Conservation (phyloP, 1,140 invertebrate genomes). For the Pogonus chalceus region DNA sequence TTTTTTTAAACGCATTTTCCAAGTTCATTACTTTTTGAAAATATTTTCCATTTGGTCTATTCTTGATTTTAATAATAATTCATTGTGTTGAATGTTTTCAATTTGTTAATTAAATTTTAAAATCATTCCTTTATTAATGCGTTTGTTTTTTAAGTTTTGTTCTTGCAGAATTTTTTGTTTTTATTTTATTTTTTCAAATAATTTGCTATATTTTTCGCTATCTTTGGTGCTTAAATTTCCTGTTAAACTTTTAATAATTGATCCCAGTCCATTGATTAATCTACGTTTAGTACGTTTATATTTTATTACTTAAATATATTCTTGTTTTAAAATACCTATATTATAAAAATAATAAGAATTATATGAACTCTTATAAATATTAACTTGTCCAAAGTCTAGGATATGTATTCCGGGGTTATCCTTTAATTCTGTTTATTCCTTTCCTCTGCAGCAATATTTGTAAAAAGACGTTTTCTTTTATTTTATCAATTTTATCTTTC, state of each 20-base stretch:
- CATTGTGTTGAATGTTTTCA: background rate
- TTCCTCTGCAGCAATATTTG: too few relatives aligned
- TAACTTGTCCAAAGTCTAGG: background rate
- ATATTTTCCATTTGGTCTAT: background rate
- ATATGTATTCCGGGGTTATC: too few relatives aligned
- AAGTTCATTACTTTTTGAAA: background rate
- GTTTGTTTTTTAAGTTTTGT: background rate
- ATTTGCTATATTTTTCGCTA: background rate
- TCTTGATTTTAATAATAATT: background rate
- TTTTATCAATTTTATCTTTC: too few relatives aligned
- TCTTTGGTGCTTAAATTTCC: background rate
- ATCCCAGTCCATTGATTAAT: background rate
- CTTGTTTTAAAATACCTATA: background rate
- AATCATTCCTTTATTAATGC: background rate
- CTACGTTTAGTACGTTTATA: background rate
- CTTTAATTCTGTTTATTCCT: too few relatives aligned
- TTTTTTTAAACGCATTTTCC: background rate
- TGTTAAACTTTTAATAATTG: background rate
- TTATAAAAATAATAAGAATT: background rate
- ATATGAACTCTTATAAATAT: background rate
- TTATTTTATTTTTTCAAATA: background rate
- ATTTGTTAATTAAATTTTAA: background rate
- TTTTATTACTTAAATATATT: background rate
- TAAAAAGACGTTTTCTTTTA: too few relatives aligned
- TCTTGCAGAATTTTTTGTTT: background rate